Conservation (phyloP, 2,888 invertebrate species). For the Epirrhoe tristata region DNA sequence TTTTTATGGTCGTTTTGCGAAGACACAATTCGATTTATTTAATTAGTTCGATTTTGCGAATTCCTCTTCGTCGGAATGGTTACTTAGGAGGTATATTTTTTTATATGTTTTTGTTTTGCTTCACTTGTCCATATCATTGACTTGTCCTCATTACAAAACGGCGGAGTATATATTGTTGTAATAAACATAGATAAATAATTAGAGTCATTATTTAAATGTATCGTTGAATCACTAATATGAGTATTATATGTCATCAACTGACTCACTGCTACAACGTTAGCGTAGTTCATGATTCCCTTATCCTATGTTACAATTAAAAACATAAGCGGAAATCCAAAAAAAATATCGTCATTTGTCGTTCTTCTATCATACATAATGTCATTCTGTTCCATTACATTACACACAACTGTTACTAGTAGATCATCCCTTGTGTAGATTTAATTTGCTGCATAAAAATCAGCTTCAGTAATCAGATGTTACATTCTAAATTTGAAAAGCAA, state of each 20-base stretch:
- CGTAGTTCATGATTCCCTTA: not conserved
- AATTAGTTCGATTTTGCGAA: conserved; percentile 66
- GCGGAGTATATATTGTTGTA: not conserved
- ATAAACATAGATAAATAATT: not conserved
- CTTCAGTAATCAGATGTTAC: no score
- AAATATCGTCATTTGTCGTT: not conserved
- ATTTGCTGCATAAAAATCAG: no score
- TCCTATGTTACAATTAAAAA: not conserved
- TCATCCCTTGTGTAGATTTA: no score
- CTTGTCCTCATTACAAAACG: no score
- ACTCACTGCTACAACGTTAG: not conserved
- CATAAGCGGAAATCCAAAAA: not conserved
- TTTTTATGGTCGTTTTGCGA: conserved; percentile 47
- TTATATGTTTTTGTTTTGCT: conserved; percentile 4
- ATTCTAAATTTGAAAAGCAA: not conserved
- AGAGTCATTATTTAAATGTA: not conserved
- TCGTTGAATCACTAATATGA: conserved; percentile 9
- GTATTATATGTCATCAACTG: conserved; percentile 4
- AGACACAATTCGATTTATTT: conserved; percentile 68
- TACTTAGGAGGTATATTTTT: conserved; percentile 39
- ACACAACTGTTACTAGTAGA: no score
- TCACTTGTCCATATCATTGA: not conserved
- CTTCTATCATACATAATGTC: no score
- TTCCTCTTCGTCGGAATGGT: conserved; percentile 42
- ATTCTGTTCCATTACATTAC: no score